These are phyloP conservation scores for Gymnarchus niloticus DNA, from an alignment of 2,113 vertebrate species.

Conservation along the genomic window DNA sequence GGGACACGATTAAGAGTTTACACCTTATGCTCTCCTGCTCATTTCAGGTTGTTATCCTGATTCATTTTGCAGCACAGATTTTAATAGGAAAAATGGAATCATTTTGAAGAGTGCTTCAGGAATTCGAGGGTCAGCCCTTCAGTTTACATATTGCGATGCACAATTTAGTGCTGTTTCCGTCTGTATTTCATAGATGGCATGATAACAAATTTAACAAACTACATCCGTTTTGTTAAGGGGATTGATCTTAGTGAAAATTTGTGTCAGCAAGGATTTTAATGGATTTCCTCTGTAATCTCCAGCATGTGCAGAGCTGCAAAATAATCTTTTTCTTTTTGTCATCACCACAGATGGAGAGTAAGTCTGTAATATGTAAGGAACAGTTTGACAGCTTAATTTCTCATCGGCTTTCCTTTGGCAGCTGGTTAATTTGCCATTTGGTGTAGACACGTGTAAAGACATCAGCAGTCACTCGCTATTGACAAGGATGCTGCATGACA, in stretches of 20 bases:
- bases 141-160: background rate
- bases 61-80: background rate
- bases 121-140: background rate
- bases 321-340: background rate
- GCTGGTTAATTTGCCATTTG: background rate
- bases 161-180: background rate
- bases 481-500: too few relatives aligned
- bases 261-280: slow-evolving; percentile 3
- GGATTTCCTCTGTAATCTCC: background rate
- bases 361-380: background rate
- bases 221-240: background rate
- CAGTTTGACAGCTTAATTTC: slow-evolving; percentile 13
- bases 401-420: slow-evolving; percentile 9
- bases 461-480: background rate
- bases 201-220: background rate
- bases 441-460: background rate
- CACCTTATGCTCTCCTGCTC: background rate
- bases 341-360: slow-evolving; percentile 1
- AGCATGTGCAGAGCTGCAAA: background rate
- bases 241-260: background rate
- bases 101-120: background rate
- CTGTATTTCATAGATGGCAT: background rate
- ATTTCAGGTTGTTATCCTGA: background rate
- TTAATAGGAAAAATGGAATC: background rate
- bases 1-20: background rate